Conservation (phyloP, 2,888 invertebrate species). For the Lysandra bellargus region DNA sequence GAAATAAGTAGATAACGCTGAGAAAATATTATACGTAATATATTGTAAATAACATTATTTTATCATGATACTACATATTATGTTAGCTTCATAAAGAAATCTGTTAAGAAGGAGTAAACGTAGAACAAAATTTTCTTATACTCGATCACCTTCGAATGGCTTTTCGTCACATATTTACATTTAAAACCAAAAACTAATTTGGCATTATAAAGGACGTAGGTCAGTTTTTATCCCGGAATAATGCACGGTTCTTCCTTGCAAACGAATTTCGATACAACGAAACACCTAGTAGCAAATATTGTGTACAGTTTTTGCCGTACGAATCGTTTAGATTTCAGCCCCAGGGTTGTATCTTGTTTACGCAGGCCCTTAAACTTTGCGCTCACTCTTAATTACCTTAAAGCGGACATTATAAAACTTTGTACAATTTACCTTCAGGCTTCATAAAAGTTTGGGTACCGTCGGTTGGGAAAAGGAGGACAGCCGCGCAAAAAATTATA, state of each 20-base stretch:
- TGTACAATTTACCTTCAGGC: neutral
- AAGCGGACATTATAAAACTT: constrained; percentile 6
- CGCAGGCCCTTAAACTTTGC: neutral
- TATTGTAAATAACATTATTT: too few species aligned
- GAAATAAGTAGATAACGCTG: neutral
- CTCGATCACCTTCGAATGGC: too few species aligned
- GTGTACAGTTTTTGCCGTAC: too few species aligned
- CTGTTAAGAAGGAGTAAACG: too few species aligned
- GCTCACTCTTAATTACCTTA: neutral
- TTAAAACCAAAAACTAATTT: too few species aligned
- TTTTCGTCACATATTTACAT: too few species aligned
- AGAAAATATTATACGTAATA: neutral
- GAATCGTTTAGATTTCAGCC: neutral
- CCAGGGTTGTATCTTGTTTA: neutral
- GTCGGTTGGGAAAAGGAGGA: neutral
- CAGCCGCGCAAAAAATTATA: neutral
- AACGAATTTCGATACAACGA: neutral
- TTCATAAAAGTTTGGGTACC: neutral
- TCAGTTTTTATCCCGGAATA: too few species aligned
- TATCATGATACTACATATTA: too few species aligned
- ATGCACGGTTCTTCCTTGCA: too few species aligned
- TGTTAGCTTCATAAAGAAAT: too few species aligned
- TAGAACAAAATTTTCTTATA: too few species aligned
- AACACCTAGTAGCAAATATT: neutral
- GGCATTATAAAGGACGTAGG: too few species aligned